phyloP scores from a whole-genome alignment of 1,140 invertebrate genomes.

The Acromyrmex echinatior region DNA sequence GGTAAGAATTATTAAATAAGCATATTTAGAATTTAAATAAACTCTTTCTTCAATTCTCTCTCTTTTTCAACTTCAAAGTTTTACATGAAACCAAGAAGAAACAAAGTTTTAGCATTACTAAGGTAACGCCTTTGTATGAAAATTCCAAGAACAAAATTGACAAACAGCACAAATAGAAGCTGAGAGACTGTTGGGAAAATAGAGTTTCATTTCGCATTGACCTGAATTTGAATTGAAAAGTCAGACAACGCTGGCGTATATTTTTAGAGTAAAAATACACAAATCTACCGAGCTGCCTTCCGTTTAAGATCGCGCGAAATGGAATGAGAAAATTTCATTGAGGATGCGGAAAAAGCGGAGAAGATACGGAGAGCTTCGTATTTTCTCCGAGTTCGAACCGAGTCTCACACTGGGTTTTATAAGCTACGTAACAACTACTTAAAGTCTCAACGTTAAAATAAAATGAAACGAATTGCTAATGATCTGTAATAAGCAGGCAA shows the following conservation, averaged over 20 bases:
- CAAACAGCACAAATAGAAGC: slow-evolving; percentile 7
- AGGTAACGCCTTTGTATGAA: slow-evolving; percentile 36
- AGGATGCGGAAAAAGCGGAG: slow-evolving; percentile 6
- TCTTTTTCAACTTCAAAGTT: slow-evolving; percentile 14
- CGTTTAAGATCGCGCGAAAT: slow-evolving; percentile 49
- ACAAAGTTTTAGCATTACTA: slow-evolving; percentile 17
- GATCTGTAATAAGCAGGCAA: slow-evolving; percentile 47
- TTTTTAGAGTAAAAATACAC: slow-evolving; percentile 42
- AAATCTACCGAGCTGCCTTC: slow-evolving; percentile 40
- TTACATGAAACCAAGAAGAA: neutral
- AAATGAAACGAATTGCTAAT: slow-evolving; percentile 51
- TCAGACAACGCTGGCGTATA: neutral
- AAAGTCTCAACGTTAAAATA: slow-evolving; percentile 39
- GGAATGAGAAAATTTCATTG: slow-evolving; percentile 46
- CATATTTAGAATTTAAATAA: slow-evolving; percentile 39
- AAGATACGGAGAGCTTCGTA: slow-evolving; percentile 22
- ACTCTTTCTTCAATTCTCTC: slow-evolving; percentile 14
- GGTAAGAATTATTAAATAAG: slow-evolving; percentile 28
- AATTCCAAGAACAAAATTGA: slow-evolving; percentile 35
- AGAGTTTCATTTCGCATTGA: slow-evolving; percentile 49
- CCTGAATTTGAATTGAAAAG: slow-evolving; percentile 47
- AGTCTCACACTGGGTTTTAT: neutral
- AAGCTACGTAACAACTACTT: neutral
- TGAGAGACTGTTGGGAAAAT: slow-evolving; percentile 13
- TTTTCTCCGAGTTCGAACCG: neutral